Percentiles rank a stretch among this genome's conserved stretches.
phyloP scores from a whole-genome alignment of 64 coral and sea anemone species.

The Hydrozoanthus tunicans region DNA sequence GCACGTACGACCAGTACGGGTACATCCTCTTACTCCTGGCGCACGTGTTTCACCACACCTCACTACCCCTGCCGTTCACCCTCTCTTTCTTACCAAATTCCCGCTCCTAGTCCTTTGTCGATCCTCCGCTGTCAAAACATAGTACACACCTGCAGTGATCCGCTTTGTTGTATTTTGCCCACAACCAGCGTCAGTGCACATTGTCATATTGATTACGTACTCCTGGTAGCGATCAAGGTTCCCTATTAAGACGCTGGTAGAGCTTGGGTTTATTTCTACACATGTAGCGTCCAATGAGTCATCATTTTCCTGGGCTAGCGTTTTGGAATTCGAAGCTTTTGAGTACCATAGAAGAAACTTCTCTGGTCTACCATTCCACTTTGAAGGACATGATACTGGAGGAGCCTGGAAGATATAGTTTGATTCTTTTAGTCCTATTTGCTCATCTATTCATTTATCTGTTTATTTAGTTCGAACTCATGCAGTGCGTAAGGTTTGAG shows the following conservation, averaged over 20 bases:
- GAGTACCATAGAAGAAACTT: slow-evolving; percentile 25
- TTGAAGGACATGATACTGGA: neutral
- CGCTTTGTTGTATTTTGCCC: neutral
- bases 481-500: no score
- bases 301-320: slow-evolving; percentile 7
- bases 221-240: slow-evolving; percentile 12
- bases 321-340: neutral
- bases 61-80: no score
- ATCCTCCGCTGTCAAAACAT: neutral
- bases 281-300: neutral
- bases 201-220: neutral
- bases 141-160: neutral
- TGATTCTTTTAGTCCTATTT: no score
- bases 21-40: no score
- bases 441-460: no score
- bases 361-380: slow-evolving; percentile 15
- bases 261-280: neutral
- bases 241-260: slow-evolving; percentile 8
- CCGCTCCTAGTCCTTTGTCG: no score
- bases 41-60: no score
- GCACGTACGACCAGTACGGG: no score
- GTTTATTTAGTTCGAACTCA: no score
- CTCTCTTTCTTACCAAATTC: no score
- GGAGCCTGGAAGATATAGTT: neutral
- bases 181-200: slow-evolving; percentile 45